phyloP scores from a whole-genome alignment of 2,797 vertebrate species.

The Periophthalmus magnuspinnatus region DNA sequence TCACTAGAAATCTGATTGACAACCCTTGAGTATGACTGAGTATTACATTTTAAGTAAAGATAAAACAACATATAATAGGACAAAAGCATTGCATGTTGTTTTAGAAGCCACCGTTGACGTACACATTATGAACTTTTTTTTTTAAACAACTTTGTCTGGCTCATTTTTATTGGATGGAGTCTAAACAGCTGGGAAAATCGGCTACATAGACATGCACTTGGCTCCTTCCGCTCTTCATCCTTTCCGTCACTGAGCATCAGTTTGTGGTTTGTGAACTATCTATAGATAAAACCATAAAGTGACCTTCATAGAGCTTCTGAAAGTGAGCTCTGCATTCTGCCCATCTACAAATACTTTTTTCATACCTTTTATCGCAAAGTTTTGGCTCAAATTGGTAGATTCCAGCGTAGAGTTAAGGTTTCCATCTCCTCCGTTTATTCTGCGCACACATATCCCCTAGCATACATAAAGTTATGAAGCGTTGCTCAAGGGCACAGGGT shows the following conservation, averaged over 20 bases:
- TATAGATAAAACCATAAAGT: constrained; percentile 43
- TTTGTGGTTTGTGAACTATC: constrained; percentile 31
- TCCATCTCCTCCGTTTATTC: constrained; percentile 49
- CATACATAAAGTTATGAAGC: constrained; percentile 32
- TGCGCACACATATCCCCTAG: constrained; percentile 50
- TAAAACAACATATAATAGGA: no score
- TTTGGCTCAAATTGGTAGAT: constrained; percentile 47
- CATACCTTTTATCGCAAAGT: constrained; percentile 46
- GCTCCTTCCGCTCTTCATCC: constrained; percentile 5
- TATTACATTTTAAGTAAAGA: no score
- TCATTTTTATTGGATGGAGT: background rate
- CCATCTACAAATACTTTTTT: constrained; percentile 50
- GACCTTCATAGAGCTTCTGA: constrained; percentile 34
- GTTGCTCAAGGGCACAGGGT: constrained; percentile 57
- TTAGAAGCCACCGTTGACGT: no score
- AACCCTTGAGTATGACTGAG: no score
- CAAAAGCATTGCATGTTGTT: no score
- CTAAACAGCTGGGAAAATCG: background rate
- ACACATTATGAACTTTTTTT: background rate
- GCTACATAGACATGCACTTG: background rate
- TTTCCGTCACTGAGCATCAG: constrained; percentile 9
- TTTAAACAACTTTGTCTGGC: background rate
- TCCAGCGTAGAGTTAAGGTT: constrained; percentile 49
- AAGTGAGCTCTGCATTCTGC: constrained; percentile 47
- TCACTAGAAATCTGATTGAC: no score